These are phyloP conservation scores for Cancer borealis DNA, from an alignment of 2,888 invertebrate genomes.

Conservation along the genomic window DNA sequence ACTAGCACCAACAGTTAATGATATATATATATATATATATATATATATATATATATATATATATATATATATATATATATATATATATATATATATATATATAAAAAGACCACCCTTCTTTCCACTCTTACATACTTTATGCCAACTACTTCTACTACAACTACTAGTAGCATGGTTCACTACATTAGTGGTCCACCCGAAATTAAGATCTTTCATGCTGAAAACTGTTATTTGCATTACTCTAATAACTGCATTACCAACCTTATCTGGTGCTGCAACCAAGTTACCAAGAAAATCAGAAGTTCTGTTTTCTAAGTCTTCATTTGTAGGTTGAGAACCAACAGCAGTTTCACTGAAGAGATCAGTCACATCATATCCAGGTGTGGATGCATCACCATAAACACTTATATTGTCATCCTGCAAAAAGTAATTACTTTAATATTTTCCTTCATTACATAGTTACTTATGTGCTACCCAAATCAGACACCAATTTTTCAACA, in stretches of 20 bases:
- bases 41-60: too few relatives aligned
- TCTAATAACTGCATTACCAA: conserved; percentile 78
- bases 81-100: too few relatives aligned
- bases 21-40: too few relatives aligned
- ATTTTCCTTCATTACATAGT: background rate
- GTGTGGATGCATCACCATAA: conserved; percentile 53
- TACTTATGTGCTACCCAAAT: background rate
- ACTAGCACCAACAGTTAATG: too few relatives aligned
- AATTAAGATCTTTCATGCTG: too few relatives aligned
- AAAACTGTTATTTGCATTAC: background rate
- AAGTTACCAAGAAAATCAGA: conserved; percentile 82
- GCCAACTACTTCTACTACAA: too few relatives aligned
- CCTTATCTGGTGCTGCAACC: conserved; percentile 85
- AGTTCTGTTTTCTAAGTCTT: conserved; percentile 79
- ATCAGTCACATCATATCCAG: conserved; percentile 71
- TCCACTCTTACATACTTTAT: too few relatives aligned
- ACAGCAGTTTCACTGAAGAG: conserved; percentile 75
- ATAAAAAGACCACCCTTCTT: too few relatives aligned
- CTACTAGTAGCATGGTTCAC: too few relatives aligned
- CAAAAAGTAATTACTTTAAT: background rate
- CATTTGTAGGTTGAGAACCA: conserved; percentile 70
- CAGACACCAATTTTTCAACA: too few relatives aligned
- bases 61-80: too few relatives aligned
- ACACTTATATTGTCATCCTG: conserved; percentile 67
- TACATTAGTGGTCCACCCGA: background rate